These are phyloP conservation scores for Colaptes auratus DNA, from an alignment of 2,113 vertebrate genomes.

Conservation along the genomic window DNA sequence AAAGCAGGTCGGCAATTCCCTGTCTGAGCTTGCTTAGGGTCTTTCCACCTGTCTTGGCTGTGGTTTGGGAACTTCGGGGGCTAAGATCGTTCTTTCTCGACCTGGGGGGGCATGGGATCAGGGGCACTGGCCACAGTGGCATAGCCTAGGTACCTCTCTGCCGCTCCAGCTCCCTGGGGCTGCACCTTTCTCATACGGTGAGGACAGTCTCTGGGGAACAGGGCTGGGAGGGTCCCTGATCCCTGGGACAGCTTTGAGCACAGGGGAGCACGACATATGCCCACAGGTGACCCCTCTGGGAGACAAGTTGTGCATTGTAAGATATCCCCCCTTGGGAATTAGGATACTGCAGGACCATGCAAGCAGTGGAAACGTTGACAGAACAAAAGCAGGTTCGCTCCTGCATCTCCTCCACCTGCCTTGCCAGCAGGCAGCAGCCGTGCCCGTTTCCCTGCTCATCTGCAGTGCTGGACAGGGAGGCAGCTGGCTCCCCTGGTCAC, in stretches of 20 bases:
- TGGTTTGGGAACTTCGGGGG: neutral
- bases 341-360: neutral
- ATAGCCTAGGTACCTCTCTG: neutral
- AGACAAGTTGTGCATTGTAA: rapidly evolving
- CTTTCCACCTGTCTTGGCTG: neutral
- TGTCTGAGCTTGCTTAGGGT: neutral
- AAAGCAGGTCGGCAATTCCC: neutral
- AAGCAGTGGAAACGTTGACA: rapidly evolving
- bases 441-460: neutral
- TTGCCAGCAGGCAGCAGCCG: rapidly evolving
- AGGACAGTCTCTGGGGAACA: neutral
- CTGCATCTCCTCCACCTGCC: too few species aligned
- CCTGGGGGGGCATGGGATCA: rapidly evolving
- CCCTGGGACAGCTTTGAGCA: too few species aligned
- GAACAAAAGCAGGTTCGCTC: neutral
- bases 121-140: neutral
- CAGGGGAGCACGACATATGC: too few species aligned
- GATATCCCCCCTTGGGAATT: neutral
- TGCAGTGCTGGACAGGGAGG: rapidly evolving
- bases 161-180: neutral
- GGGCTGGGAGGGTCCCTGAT: too few species aligned
- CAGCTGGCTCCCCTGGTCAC: neutral
- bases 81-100: neutral
- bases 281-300: rapidly evolving
- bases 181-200: rapidly evolving